phyloP scores from a whole-genome alignment of 2,797 vertebrate species.

The Leontopithecus rosalia region DNA sequence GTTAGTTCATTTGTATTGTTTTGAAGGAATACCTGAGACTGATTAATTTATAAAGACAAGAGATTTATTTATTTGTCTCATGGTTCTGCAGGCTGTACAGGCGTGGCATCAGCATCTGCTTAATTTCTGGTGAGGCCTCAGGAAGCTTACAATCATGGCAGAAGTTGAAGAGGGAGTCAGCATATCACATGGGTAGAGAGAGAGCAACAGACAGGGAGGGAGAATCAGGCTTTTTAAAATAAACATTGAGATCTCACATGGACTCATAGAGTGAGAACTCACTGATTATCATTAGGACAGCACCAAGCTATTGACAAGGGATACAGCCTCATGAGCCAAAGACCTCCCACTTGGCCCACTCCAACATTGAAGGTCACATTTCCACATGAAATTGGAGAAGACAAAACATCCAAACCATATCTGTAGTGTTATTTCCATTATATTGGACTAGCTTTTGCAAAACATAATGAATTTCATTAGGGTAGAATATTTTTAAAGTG shows the following conservation, averaged over 20 bases:
- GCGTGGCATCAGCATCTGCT: not conserved
- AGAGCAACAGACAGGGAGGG: not conserved
- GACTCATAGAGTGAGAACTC: not conserved
- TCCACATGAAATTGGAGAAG: not conserved
- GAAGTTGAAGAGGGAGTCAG: not conserved
- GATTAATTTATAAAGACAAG: not conserved
- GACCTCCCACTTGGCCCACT: not conserved
- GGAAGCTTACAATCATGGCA: not conserved
- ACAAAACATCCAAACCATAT: not conserved
- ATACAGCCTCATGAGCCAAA: not conserved
- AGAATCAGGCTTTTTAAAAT: not conserved
- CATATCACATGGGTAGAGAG: not conserved
- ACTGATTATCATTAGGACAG: not conserved
- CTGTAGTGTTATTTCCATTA: not conserved
- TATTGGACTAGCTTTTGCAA: not conserved
- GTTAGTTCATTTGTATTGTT: not conserved
- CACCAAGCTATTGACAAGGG: not conserved
- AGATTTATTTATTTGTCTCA: not conserved
- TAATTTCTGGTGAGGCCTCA: not conserved
- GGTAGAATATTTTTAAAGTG: conserved; percentile 20
- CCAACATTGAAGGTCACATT: not conserved
- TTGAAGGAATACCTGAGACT: not conserved
- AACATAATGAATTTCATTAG: not conserved
- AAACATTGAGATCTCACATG: not conserved
- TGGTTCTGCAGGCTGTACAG: not conserved